Evolutionary conservation across 1,140 invertebrate genomes (phyloP), one percentile per base, ranked within the genome.

Genomic region (Neodiprion virginianus): DNA sequence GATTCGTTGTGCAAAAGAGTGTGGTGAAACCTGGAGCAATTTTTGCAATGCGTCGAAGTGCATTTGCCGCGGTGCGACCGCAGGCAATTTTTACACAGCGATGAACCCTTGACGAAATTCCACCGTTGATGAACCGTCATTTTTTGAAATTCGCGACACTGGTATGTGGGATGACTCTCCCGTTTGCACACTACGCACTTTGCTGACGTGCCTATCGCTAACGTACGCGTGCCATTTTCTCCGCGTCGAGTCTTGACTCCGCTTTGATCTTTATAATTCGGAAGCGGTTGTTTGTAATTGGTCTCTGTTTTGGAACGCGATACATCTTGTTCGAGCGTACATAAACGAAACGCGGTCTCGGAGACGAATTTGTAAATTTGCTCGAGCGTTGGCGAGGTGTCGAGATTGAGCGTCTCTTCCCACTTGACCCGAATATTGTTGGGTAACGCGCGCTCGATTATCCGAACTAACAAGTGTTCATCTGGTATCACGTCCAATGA

Each of bases 401-500:
- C 72, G 11, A 76, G 49, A 49, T 47, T 61, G 0, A 78, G 48
- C 0, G 75, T 17, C 11, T 70, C 47, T 70, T 79, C 75, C 75
- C 76, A 78, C 21, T 79, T 76, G 47, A 21, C 23, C 40, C 73
- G 73, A 48, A 77, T 74, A 0, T 50, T 40, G 28, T 66, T 74
- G 8, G 75, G 73, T 1, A 78, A 40, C 72, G 66, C 71, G 10
- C 50, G 53, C 67, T 74, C 76, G n/a, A 73, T 47, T 61, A 70
- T 73, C 17, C 17, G 65, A 1, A 75, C 72, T n/a, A 74, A 23
- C 21, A 61, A 61, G 23, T 28, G 28, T 68, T 68, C 75, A 48
- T 71, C 48, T 9, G 66, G 72, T 66, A 11, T 73, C 53, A n/a
- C 70, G 14, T 75, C 65, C 66, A 77, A 65, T 7, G 76, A 47